A percentile compares a stretch with the other conserved stretches of the same genome.
These are phyloP conservation scores for Chelon auratus DNA, from an alignment of 2,797 vertebrate species.

Conservation along the genomic window DNA sequence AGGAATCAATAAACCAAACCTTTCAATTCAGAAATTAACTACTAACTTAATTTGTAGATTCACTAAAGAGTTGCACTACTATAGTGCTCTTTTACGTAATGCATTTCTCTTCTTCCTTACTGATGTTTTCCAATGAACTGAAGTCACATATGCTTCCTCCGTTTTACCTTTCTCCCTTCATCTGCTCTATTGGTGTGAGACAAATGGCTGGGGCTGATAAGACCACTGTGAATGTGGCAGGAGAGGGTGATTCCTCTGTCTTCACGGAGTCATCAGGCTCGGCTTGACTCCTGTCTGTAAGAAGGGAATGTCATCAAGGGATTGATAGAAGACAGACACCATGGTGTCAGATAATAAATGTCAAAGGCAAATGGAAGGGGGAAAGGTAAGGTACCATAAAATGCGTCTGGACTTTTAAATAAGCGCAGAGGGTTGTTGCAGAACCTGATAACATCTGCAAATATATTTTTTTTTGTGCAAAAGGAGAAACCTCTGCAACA, in stretches of 20 bases:
- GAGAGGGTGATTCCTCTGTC: conserved; percentile 13
- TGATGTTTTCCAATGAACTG: conserved; percentile 8
- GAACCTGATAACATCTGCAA: background rate
- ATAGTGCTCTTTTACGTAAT: conserved; percentile 1
- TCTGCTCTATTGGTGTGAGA: conserved; percentile 19
- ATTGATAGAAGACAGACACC: conserved; percentile 8
- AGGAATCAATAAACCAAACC: background rate
- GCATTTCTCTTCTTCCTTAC: background rate
- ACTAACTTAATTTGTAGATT: background rate
- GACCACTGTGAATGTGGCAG: background rate
- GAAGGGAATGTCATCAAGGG: conserved; percentile 12
- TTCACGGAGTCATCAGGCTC: conserved; percentile 19
- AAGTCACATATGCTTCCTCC: background rate
- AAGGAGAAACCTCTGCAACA: background rate
- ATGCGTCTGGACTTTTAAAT: background rate
- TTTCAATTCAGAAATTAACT: too few relatives aligned
- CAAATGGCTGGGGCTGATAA: conserved; percentile 35
- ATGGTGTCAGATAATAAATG: conserved; percentile 26
- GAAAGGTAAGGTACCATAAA: background rate
- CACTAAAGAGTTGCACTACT: background rate
- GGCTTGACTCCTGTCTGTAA: conserved; percentile 24
- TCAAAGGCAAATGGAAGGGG: conserved; percentile 15
- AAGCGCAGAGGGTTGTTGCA: background rate
- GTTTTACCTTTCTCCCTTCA: background rate
- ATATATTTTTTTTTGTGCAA: background rate